Percentiles rank a stretch among this genome's conserved stretches.
Conservation (phyloP, 2,888 invertebrate genomes). For the Scotopteryx bipunctaria region DNA sequence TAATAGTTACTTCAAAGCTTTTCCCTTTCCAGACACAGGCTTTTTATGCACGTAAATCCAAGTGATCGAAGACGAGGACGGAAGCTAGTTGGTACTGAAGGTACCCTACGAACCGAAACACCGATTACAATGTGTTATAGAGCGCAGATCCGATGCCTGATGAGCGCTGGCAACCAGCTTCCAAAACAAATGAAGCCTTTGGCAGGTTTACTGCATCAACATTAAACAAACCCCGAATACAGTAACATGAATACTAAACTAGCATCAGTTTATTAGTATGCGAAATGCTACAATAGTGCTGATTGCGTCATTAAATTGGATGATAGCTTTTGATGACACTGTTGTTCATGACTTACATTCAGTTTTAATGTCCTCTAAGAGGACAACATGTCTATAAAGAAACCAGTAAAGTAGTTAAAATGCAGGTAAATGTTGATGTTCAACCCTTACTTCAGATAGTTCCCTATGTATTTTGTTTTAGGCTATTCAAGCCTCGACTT, state of each 20-base stretch:
- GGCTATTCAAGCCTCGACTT: too few relatives aligned
- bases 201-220: conserved; percentile 4
- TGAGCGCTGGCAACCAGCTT: not conserved
- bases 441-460: too few relatives aligned
- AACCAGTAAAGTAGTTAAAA: conserved; percentile 10
- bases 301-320: conserved; percentile 46
- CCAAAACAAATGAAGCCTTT: not conserved
- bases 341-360: conserved; percentile 30
- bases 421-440: too few relatives aligned
- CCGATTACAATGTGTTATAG: not conserved
- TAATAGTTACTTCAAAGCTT: too few relatives aligned
- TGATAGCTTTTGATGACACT: conserved; percentile 22
- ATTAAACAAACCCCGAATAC: conserved; percentile 28
- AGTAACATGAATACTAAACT: conserved; percentile 44
- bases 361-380: conserved; percentile 20
- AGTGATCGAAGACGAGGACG: too few relatives aligned
- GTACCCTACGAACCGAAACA: too few relatives aligned
- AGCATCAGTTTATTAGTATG: conserved; percentile 49
- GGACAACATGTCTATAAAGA: conserved; percentile 22
- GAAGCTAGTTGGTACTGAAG: too few relatives aligned
- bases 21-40: too few relatives aligned
- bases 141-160: not conserved
- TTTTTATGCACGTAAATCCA: too few relatives aligned
- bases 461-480: too few relatives aligned
- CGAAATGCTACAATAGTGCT: conserved; percentile 43